phyloP scores from a whole-genome alignment of 1,140 invertebrate genomes.

The Bombus confusus region DNA sequence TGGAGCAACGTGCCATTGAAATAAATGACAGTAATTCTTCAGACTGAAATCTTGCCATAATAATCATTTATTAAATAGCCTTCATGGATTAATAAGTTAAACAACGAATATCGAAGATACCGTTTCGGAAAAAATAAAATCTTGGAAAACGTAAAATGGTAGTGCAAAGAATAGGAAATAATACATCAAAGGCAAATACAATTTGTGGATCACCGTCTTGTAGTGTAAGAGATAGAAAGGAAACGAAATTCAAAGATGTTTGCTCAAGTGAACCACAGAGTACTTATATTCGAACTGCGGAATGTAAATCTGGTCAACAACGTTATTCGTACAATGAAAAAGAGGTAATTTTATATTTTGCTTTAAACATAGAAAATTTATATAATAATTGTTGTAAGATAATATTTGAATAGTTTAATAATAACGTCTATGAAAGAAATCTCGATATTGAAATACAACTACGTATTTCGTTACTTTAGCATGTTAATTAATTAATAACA shows the following conservation, averaged over 20 bases:
- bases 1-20: background rate
- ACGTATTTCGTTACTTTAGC: background rate
- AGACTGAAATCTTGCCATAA: background rate
- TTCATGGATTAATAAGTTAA: background rate
- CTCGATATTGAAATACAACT: no score
- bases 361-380: background rate
- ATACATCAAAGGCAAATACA: background rate
- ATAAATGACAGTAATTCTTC: background rate
- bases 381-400: no score
- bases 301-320: background rate
- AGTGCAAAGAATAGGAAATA: background rate
- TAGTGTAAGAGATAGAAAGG: background rate
- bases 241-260: background rate
- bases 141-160: background rate
- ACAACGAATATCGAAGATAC: background rate
- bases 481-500: background rate
- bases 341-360: conserved; percentile 37
- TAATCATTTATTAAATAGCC: background rate
- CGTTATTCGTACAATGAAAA: conserved; percentile 25
- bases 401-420: no score
- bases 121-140: background rate
- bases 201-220: background rate
- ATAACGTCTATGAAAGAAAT: no score
- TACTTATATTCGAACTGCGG: background rate
- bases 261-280: background rate